Evolutionary conservation across 2,888 invertebrate genomes (phyloP), one percentile per base, ranked within the genome.

Genomic region (Tachina fera): DNA sequence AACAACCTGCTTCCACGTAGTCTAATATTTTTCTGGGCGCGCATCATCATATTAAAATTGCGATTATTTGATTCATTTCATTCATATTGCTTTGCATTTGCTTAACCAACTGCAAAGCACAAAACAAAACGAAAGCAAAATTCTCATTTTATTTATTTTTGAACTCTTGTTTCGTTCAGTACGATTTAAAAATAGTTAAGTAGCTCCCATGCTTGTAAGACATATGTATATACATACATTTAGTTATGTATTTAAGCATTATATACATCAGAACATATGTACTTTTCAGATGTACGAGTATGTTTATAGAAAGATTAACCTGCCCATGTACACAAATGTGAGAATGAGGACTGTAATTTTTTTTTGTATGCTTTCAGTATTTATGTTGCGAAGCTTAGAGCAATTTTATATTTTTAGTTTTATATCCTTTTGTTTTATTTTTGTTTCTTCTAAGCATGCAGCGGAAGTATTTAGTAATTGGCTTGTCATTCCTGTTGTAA

Each of bases 381-480:
- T 51, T 75, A 43, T 63, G 51, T 78, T 45, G 70, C 31, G 70
- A 43, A 68, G 75, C 75, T 61, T 53, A 53, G 61, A 60, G 75
- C 75, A 68, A 75, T 75, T 81, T 72, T 11, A 16, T 79, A 63
- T 72, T 56, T 65, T 65, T 63, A 71, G 45, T 43, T 60, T 51
- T 60, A 11, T 60, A 1, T 71, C 45, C 71, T 13, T 61, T 63
- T 61, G 3, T 9, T 39, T 53, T 31, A 31, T 31, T 31, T 31
- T 31, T 6, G 6, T 31, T 45, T 45, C 13, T 31, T 79, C 8
- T n/a, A 45, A 43, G 3, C 39, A 63, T n/a, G 31, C 53, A 74
- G 67, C 74, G 67, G 61, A 81, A 61, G 74, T 45, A 68, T 81
- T 75, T 71, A 56, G 45, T 81, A 75, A 75, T 81, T 81, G 61